Evolutionary conservation across 2,797 vertebrate genomes (phyloP).

Genomic region (Aldrovandia affinis): DNA sequence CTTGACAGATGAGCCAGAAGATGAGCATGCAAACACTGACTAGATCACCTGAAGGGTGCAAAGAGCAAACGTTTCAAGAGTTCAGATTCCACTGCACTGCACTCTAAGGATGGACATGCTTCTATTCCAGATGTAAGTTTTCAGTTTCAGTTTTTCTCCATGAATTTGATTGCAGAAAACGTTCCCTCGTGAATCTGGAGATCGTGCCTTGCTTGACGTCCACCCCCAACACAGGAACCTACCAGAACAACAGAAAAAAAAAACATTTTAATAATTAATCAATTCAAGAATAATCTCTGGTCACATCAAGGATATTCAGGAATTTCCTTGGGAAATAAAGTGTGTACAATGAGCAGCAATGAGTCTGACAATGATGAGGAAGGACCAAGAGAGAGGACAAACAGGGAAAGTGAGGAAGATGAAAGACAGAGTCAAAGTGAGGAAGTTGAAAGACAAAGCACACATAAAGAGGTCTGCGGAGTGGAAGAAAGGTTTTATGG

Average conservation of each 20-base stretch:
- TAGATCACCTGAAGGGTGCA: conserved; percentile 44
- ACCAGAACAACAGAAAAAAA: background rate
- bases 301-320: too few relatives aligned
- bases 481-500: too few relatives aligned
- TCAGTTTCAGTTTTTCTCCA: background rate
- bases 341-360: too few relatives aligned
- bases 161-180: background rate
- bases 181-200: background rate
- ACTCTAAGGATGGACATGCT: background rate
- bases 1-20: background rate
- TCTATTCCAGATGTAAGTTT: background rate
- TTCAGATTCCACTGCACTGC: background rate
- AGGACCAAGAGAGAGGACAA: background rate
- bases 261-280: background rate
- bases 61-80: background rate
- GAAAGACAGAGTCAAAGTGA: too few relatives aligned
- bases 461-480: too few relatives aligned
- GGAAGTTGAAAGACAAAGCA: too few relatives aligned
- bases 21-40: conserved; percentile 33
- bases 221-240: background rate
- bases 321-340: too few relatives aligned
- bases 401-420: background rate
- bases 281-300: background rate
- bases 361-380: too few relatives aligned
- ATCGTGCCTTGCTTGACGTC: background rate